phyloP scores from a whole-genome alignment of 2,888 invertebrate genomes.

The Timema cristinae region DNA sequence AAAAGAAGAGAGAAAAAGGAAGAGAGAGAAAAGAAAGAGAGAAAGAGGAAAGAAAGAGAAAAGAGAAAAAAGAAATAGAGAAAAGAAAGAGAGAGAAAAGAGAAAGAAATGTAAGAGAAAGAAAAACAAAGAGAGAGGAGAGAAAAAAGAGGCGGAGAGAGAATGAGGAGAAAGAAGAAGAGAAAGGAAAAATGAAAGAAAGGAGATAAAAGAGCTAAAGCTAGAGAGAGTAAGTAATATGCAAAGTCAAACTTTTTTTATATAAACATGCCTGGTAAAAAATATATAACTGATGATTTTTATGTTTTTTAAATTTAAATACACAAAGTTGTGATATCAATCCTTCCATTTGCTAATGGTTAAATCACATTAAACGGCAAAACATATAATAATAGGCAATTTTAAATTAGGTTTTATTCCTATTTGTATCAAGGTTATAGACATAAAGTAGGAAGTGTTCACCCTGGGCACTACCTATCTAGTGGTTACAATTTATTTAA shows the following conservation, averaged over 20 bases:
- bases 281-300: no score
- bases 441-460: no score
- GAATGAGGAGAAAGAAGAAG: conserved; percentile 9
- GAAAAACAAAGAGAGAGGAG: neutral
- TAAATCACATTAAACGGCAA: no score
- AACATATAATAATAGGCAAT: no score
- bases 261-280: no score
- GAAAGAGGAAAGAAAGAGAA: neutral
- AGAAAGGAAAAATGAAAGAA: neutral
- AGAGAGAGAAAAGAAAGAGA: neutral
- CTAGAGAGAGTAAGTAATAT: neutral
- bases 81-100: neutral
- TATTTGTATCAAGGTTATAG: no score
- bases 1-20: neutral
- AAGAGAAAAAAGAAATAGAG: neutral
- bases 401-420: no score
- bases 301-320: no score
- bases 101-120: neutral
- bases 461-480: no score
- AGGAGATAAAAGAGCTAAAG: neutral
- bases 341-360: no score
- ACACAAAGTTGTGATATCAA: no score
- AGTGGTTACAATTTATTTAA: no score
- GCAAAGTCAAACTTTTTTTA: neutral
- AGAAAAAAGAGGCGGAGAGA: conserved; percentile 9